Base-by-base conservation (phyloP, 2,797 vertebrate genomes). In the Mus caroli region DNA sequence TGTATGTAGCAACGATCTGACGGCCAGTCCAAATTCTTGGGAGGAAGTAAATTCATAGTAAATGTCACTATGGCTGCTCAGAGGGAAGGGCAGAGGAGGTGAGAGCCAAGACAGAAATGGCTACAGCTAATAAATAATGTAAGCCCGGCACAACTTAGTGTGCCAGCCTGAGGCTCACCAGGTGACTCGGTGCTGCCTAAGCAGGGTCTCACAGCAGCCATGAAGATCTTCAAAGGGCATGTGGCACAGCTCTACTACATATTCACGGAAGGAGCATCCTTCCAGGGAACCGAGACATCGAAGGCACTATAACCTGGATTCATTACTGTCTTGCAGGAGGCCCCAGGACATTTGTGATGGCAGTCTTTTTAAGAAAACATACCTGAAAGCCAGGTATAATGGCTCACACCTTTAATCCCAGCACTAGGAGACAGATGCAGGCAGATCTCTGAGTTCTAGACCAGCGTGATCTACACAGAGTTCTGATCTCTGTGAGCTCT, bases 41-140 rank as follows among this genome's bases (percentile, higher is more conserved):
- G 85, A 95, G 94, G 92, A 95, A 93, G 88, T 93, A 85, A 77
- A 75, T 56, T 89, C 76, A 56, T 2, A 34, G 58, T 80, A 96
- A 97, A 97, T 95, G 93, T 96, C 97, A 96, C 12, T n/a, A 84
- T 40, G 62, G 90, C 92, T 91, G 46, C 22, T 6, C 58, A 11
- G n/a, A 64, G 82, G 84, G 80, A 69, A 94, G 88, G 90, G 95
- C 95, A 87, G 3, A 86, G 94, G 46, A 62, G 83, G 94, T 0
- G 31, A 22, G 83, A 20, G 87, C 37, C 37, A 84, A 89, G 84
- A 15, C 71, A 83, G 87, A 43, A 79, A 75, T 4, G 1, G 40
- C 52, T 22, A 54, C 28, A 3, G 96, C 84, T 31, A 80, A 82
- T 95, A 97, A 95, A 85, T 87, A 95, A 86, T 46, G 52, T 10